These are phyloP conservation scores for Brachypterus glaber DNA, from an alignment of 2,888 invertebrate species.

Conservation along the genomic window DNA sequence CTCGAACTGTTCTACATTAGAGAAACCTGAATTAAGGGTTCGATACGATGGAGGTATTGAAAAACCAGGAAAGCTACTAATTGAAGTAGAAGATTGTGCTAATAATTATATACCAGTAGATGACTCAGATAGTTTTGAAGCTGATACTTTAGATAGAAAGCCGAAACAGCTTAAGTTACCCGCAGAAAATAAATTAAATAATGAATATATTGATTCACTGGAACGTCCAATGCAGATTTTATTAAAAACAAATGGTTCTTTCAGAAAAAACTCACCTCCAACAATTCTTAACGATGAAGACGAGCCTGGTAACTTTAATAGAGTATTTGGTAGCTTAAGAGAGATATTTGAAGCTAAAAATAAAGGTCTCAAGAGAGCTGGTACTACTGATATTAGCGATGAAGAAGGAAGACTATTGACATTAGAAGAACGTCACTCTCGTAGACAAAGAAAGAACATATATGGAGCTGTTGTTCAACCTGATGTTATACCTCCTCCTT, in stretches of 20 bases:
- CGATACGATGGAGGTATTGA: conserved; percentile 47
- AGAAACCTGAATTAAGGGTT: conserved; percentile 36
- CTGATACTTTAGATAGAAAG: conserved; percentile 76
- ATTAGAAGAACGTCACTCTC: conserved; percentile 62
- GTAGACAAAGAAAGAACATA: conserved; percentile 52
- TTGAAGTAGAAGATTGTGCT: conserved; percentile 74
- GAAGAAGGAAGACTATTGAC: conserved; percentile 59
- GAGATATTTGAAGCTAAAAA: conserved; percentile 63
- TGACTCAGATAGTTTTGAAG: conserved; percentile 77
- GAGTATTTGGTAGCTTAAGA: conserved; percentile 58
- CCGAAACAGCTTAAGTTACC: conserved; percentile 42
- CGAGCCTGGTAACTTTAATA: conserved; percentile 37
- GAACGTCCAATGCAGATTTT: conserved; percentile 51
- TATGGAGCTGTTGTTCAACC: conserved; percentile 49
- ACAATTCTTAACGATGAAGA: conserved; percentile 30
- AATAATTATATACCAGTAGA: conserved; percentile 65
- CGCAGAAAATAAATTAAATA: conserved; percentile 21
- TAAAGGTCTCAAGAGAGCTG: conserved; percentile 38
- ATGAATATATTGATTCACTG: conserved; percentile 47
- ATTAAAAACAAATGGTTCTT: conserved; percentile 60
- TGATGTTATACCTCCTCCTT: conserved; percentile 58
- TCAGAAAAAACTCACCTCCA: conserved; percentile 46
- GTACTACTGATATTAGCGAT: conserved; percentile 36
- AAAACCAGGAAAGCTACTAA: conserved; percentile 72
- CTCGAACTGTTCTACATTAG: conserved; percentile 48